phyloP scores from a whole-genome alignment of 2,113 vertebrate species.

The Nestor notabilis region DNA sequence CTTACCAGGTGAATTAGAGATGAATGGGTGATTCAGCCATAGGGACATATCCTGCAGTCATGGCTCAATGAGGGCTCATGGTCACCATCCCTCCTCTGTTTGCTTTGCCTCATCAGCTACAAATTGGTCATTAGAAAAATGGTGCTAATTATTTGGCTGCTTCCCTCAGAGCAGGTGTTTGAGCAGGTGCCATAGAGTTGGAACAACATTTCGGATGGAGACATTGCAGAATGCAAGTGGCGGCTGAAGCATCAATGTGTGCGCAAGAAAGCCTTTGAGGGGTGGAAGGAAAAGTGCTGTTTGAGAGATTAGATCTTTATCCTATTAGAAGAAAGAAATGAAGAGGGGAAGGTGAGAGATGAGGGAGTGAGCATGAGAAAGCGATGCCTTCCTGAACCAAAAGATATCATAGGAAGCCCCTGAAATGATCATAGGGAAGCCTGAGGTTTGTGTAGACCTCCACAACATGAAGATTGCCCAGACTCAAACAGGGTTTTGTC shows the following conservation, averaged over 20 bases:
- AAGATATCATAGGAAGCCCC: neutral
- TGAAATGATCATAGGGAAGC: fast-evolving
- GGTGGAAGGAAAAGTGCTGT: neutral
- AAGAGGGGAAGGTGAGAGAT: neutral
- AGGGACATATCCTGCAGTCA: neutral
- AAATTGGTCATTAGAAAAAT: slow-evolving; percentile 13
- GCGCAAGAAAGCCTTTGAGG: neutral
- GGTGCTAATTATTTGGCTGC: neutral
- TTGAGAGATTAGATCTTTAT: neutral
- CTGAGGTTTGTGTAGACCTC: neutral
- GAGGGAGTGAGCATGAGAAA: neutral
- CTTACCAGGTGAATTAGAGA: neutral
- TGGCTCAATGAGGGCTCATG: fast-evolving
- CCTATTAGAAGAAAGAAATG: neutral
- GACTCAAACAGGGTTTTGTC: neutral
- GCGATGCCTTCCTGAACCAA: neutral
- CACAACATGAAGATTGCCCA: neutral
- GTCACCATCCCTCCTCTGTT: neutral
- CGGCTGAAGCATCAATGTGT: neutral
- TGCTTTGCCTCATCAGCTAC: slow-evolving; percentile 6
- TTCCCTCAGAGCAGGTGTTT: neutral
- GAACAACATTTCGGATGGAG: neutral
- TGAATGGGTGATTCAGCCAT: neutral
- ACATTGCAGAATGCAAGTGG: neutral
- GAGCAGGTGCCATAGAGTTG: neutral